A percentile compares a stretch with the other conserved stretches of the same genome.
phyloP scores from a whole-genome alignment of 2,113 vertebrate species.

The Misgurnus mizolepis region DNA sequence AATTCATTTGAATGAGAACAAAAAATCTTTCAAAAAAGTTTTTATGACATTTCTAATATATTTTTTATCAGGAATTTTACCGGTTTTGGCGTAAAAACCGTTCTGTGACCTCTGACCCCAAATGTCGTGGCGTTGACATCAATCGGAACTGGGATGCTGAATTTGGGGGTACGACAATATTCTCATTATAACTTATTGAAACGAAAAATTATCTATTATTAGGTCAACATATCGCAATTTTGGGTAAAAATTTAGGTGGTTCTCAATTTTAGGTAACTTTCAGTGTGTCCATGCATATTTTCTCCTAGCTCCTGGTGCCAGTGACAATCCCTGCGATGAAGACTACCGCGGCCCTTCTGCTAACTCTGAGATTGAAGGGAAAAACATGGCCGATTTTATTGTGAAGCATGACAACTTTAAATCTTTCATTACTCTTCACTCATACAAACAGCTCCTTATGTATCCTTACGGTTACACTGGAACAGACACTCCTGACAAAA shows the following conservation, averaged over 20 bases:
- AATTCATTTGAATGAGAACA: too few relatives aligned
- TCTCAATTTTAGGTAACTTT: too few relatives aligned
- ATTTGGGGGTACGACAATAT: constrained; percentile 79
- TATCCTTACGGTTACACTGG: constrained; percentile 82
- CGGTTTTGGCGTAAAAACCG: constrained; percentile 96
- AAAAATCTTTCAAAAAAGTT: neutral
- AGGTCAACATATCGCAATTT: too few relatives aligned
- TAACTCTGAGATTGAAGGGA: constrained; percentile 84
- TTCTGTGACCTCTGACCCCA: constrained; percentile 62
- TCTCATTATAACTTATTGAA: neutral
- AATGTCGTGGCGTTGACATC: constrained; percentile 83
- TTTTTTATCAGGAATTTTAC: constrained; percentile 79
- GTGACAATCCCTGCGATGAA: constrained; percentile 79
- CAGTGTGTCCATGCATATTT: neutral
- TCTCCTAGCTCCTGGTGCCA: constrained; percentile 79
- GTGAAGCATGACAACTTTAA: constrained; percentile 77
- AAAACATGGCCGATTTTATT: constrained; percentile 82
- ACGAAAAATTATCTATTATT: neutral
- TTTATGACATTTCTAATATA: neutral
- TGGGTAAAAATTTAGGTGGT: too few relatives aligned
- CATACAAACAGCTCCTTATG: constrained; percentile 92
- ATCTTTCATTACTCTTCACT: constrained; percentile 85
- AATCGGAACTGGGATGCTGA: constrained; percentile 92
- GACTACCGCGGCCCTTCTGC: constrained; percentile 77
- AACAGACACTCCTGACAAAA: constrained; percentile 53